Evolutionary conservation across 2,888 invertebrate species (phyloP), one percentile per base, ranked within the genome.

Genomic region (Luffia ferchaultella): DNA sequence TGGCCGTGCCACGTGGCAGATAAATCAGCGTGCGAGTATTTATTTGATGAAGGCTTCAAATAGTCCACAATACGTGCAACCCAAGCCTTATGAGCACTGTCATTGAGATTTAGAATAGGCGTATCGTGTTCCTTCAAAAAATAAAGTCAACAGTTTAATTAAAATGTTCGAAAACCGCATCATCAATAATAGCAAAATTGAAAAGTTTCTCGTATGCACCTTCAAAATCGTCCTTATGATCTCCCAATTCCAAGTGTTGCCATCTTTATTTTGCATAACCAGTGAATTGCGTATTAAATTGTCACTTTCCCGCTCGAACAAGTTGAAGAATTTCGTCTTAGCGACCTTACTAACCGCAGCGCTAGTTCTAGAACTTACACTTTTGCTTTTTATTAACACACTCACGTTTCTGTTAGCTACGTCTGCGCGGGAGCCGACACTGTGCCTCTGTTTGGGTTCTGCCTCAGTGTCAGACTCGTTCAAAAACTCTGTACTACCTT

Each of bases 211-310:
- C 20, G 5, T 18, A 50, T 42, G 62, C 77, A 92, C 93, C 87
- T 91, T 92, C 20, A 96, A 78, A 62, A 95, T 88, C 43, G 93
- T 90, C 54, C 91, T 87, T 54, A 97, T 91, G n/a, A 95, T 86
- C 61, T 93, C 92, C 97, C 97, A 97, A 68, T 97, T 92, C 97
- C 97, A 97, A 0, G 89, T 87, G 52, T 88, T 88, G 2, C 92
- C 92, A 62, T 95, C 95, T 60, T 93, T 92, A 52, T 89, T 88
- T 51, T 87, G 85, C 60, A 95, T 84, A 2, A 97, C 96, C 56
- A 92, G 89, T 1, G 95, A 92, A 58, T 95, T 93, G 62, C 90
- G 89, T 16, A 97, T 87, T 55, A 90, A 74, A 59, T 87, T 89
- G 63, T 91, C 89, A 59, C 85, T 79, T 53, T 89, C 88, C 48